Conservation (phyloP, 2,113 vertebrate species). For the Eptatretus burgeri region DNA sequence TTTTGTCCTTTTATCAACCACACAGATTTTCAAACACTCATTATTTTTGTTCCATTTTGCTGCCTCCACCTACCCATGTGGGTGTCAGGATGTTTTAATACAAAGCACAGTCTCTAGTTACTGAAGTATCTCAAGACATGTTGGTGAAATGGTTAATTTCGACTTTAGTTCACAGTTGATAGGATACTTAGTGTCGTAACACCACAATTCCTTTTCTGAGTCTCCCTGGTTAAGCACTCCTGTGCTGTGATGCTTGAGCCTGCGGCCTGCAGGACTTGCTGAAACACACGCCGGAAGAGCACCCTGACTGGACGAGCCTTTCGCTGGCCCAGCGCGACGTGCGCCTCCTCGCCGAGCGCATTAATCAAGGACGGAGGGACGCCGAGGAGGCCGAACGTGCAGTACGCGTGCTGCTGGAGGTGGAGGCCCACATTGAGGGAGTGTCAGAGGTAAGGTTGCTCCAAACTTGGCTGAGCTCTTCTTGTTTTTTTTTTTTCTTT, state of each 20-base stretch:
- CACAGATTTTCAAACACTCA: no score
- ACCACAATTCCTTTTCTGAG: background rate
- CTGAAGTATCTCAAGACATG: no score
- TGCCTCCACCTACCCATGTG: no score
- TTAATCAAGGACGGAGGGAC: constrained; percentile 69
- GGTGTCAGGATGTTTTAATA: no score
- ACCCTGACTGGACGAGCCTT: constrained; percentile 49
- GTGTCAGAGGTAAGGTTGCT: constrained; percentile 49
- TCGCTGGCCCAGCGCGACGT: constrained; percentile 69
- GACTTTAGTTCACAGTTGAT: no score
- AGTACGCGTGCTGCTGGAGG: constrained; percentile 72
- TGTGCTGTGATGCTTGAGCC: background rate
- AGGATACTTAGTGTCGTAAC: no score
- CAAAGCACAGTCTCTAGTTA: no score
- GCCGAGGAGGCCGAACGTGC: constrained; percentile 79
- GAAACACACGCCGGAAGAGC: constrained; percentile 75
- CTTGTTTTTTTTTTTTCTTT: no score
- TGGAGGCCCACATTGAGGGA: constrained; percentile 84
- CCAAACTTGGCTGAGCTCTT: background rate
- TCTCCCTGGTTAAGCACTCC: background rate
- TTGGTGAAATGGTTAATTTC: no score
- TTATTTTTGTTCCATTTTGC: no score
- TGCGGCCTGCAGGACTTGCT: constrained; percentile 38
- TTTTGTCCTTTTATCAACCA: no score
- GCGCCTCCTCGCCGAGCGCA: constrained; percentile 67